Percentiles rank a stretch among this genome's conserved stretches.
These are phyloP conservation scores for Acanthisitta chloris DNA, from an alignment of 2,113 vertebrate species.

Conservation along the genomic window DNA sequence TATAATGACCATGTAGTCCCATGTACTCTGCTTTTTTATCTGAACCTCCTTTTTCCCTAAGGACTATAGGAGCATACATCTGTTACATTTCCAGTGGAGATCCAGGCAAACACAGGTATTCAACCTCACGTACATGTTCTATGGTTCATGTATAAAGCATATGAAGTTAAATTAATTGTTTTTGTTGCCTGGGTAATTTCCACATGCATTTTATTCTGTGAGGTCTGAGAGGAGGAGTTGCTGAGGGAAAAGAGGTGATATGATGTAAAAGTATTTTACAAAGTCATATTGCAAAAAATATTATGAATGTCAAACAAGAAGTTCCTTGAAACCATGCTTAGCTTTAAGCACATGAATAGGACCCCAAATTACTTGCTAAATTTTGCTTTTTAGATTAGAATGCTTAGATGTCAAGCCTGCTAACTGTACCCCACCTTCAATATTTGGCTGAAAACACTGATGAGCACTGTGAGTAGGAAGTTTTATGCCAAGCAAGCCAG, in stretches of 20 bases:
- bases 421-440: not conserved
- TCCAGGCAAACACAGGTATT: not conserved
- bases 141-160: not conserved
- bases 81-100: not conserved
- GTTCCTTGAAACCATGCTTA: not conserved
- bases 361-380: not conserved
- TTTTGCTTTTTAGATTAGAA: not conserved
- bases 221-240: not conserved
- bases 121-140: rapidly evolving
- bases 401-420: not conserved
- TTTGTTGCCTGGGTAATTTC: not conserved
- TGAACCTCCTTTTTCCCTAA: not conserved
- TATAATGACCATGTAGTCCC: not conserved
- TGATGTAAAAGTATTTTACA: not conserved
- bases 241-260: not conserved
- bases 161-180: not conserved
- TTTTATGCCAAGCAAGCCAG: slow-evolving; percentile 9
- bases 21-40: not conserved
- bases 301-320: not conserved
- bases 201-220: not conserved
- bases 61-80: not conserved
- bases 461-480: not conserved
- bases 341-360: not conserved
- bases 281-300: not conserved
- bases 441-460: not conserved